phyloP scores from a whole-genome alignment of 1,140 invertebrate genomes.

The Oscheius sp. region DNA sequence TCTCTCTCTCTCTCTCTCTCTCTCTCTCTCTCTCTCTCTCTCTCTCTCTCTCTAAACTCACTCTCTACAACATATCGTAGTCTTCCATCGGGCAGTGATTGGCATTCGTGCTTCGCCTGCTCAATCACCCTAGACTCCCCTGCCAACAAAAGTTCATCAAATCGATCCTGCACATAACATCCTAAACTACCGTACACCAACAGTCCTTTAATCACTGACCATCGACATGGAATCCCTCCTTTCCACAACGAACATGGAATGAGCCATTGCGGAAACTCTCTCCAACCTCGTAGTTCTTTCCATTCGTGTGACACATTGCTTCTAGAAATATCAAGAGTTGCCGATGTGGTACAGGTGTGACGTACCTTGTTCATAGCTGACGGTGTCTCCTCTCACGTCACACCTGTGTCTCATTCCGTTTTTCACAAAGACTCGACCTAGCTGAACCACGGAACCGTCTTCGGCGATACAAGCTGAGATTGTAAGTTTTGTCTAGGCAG shows the following conservation, averaged over 20 bases:
- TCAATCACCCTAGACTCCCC: slow-evolving; percentile 54
- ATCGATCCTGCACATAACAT: slow-evolving; percentile 53
- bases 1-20: too few relatives aligned
- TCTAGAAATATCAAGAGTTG: slow-evolving; percentile 33
- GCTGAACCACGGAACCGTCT: slow-evolving; percentile 59
- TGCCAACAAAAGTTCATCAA: slow-evolving; percentile 48
- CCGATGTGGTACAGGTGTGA: too few relatives aligned
- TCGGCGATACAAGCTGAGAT: slow-evolving; percentile 58
- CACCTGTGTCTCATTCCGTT: slow-evolving; percentile 54
- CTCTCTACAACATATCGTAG: slow-evolving; percentile 56
- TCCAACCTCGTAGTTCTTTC: slow-evolving; percentile 57
- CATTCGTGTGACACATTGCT: slow-evolving; percentile 59
- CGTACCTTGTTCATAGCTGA: slow-evolving; percentile 59
- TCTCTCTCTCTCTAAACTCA: too few relatives aligned
- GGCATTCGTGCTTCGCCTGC: slow-evolving; percentile 51
- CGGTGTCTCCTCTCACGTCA: slow-evolving; percentile 55
- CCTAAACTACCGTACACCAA: slow-evolving; percentile 31
- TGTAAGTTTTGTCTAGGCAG: neutral
- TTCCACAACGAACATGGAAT: slow-evolving; percentile 54
- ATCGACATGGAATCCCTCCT: slow-evolving; percentile 50
- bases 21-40: too few relatives aligned
- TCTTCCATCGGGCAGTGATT: slow-evolving; percentile 51
- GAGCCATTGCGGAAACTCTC: slow-evolving; percentile 59
- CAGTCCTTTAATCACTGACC: slow-evolving; percentile 35
- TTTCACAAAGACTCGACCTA: slow-evolving; percentile 54